Evolutionary conservation across 2,113 vertebrate genomes (phyloP).

Genomic region (Micromys minutus): DNA sequence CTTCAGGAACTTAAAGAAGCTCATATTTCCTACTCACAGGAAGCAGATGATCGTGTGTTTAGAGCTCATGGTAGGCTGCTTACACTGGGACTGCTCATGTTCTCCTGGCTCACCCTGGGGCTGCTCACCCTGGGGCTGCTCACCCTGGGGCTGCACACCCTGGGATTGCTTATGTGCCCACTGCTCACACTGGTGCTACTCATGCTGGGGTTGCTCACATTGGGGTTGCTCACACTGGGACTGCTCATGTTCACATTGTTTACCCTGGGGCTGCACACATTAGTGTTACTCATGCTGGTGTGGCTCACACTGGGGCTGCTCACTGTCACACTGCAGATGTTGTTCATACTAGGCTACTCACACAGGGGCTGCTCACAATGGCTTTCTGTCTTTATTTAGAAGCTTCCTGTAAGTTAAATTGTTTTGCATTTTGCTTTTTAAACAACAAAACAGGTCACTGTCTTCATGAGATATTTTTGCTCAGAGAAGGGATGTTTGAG

Average conservation of each 20-base stretch:
- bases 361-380: neutral
- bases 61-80: constrained; percentile 93
- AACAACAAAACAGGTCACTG: constrained; percentile 93
- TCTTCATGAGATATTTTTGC: constrained; percentile 96
- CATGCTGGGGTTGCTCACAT: neutral
- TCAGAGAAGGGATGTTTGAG: constrained; percentile 96
- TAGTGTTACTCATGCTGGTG: neutral
- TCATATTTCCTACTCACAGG: constrained; percentile 92
- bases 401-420: constrained; percentile 58
- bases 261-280: too few relatives aligned
- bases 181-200: neutral
- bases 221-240: neutral
- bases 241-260: too few relatives aligned
- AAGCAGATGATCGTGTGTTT: constrained; percentile 95
- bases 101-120: neutral
- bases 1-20: constrained; percentile 92
- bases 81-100: neutral
- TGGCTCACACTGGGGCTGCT: neutral
- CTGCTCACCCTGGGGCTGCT: neutral
- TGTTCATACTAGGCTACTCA: neutral
- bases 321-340: neutral
- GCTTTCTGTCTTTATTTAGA: constrained; percentile 50
- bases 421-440: constrained; percentile 65
- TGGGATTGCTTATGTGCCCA: neutral
- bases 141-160: neutral